Evolutionary conservation across 2,113 vertebrate species (phyloP), one percentile per base, ranked within the genome.

Genomic region (Otis tarda): DNA sequence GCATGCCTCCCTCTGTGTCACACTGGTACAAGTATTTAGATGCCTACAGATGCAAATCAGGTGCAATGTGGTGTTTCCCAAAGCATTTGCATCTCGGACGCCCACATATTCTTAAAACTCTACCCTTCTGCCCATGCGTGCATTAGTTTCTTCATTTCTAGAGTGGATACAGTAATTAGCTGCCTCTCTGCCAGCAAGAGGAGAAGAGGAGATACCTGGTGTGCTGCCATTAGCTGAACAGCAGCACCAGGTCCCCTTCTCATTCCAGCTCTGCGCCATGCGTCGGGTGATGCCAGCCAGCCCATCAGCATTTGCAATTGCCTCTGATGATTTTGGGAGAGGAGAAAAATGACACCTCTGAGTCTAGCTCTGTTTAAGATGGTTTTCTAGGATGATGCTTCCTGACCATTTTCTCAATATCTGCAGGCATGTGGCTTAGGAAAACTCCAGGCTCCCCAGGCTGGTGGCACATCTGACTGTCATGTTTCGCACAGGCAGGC

Each of bases 41-140:
- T 88, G 56, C 86, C 53, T 83, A 90, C 61, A 43, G 57, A 92
- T 94, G 83, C 83, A 95, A 94, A 95, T 82, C 43, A 94, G 79
- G 53, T 1, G 0, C 67, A 80, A 37, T 0, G 1, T 77, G 91
- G 59, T 92, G 37, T 80, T 94, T 89, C 91, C 87, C 91, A 86
- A 80, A 96, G 73, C 71, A 90, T 93, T 89, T 96, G 55, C 91
- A 81, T 91, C 68, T 89, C 80, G 83, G 83, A 65, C 27, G 12
- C 95, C 87, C 75, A 95, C 89, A 61, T 55, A 61, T 57, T 93
- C 91, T 70, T 90, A 86, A 95, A 90, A 77, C 49, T 76, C 83
- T 88, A 73, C 16, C 52, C 30, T 39, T 19, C 67, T 5, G 4
- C 86, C 87, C 61, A 43, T 82, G 80, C 63, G 69, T 33, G 50